Base-by-base conservation (phyloP, 2,113 vertebrate species). In the Garra rufa region DNA sequence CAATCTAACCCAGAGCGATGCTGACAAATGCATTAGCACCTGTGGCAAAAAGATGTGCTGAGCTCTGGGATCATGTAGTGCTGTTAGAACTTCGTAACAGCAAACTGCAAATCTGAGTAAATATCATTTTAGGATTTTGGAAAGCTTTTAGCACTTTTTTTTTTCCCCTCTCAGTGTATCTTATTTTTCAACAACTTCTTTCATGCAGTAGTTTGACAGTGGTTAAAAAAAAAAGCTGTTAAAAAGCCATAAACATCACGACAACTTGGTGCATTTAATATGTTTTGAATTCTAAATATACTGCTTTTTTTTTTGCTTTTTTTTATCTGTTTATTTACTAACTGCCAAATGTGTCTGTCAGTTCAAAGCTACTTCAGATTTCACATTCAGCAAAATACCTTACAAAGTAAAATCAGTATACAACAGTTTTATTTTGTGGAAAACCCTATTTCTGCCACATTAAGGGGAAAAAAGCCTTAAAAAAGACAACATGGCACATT, bases 1-100 rank as follows among this genome's bases (percentile, higher is more conserved):
- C 3, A 26, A 63, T 70, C 3, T 76, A 75, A 48, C 75, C 76
- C 17, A 41, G 83, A 74, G 55, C 34, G 19, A 15, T 69, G 77
- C 61, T 83, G 24, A 17, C 28, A 11, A 73, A 74, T 30, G 14
- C 30, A 76, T 67, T 17, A 63, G 41, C 21, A 28, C 26, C 63
- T n/a, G 63, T 71, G 78, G 15, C 41, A 57, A 61, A 28, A 13
- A 61, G 41, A 41, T 48, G 57, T 14, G 43, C 14, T 9, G 14
- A 46, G 63, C n/a, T 73, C 41, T n/a, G 9, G n/a, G 38, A 59
- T 44, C 52, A 78, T 43, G 57, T 17, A 19, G 76, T 26, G 55
- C 59, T 61, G 24, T 61, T 61, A 61, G 14, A 44, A 61, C 76
- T 61, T 17, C 21, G 11, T 61, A 44, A 61, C 14, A 61, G 76